Conservation (phyloP, 1,140 invertebrate species). For the Drosophila nigrodunni region DNA sequence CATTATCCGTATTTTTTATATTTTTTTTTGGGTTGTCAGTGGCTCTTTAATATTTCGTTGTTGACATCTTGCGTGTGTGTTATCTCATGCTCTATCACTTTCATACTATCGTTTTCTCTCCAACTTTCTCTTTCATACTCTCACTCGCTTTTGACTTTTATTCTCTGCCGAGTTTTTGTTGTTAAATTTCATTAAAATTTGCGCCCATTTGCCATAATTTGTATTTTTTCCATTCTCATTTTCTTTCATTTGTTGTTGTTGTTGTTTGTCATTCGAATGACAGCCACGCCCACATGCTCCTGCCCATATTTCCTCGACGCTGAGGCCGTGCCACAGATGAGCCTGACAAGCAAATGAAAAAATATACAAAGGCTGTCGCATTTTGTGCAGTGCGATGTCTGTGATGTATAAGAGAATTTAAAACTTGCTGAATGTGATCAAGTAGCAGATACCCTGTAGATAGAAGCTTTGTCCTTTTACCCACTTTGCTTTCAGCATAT, state of each 20-base stretch:
- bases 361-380: constrained; percentile 41
- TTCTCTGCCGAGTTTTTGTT: constrained; percentile 49
- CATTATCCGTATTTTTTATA: constrained; percentile 1
- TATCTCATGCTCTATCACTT: constrained; percentile 11
- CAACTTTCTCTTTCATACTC: not conserved
- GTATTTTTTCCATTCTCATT: constrained; percentile 53
- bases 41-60: constrained; percentile 66
- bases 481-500: no score
- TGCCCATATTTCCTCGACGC: not conserved
- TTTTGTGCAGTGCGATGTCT: constrained; percentile 36
- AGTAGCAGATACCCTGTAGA: not conserved
- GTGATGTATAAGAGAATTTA: constrained; percentile 24
- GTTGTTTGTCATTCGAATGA: constrained; percentile 57
- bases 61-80: constrained; percentile 60
- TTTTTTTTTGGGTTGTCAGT: constrained; percentile 41
- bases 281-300: constrained; percentile 31
- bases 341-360: constrained; percentile 74
- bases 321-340: constrained; percentile 62
- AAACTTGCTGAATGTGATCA: constrained; percentile 3
- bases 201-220: constrained; percentile 81
- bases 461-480: no score
- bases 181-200: constrained; percentile 83
- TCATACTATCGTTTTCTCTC: constrained; percentile 12
- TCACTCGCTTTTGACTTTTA: constrained; percentile 39
- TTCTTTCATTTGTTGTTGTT: constrained; percentile 13